phyloP scores from a whole-genome alignment of 2,888 invertebrate species.

The Noctua pronuba region DNA sequence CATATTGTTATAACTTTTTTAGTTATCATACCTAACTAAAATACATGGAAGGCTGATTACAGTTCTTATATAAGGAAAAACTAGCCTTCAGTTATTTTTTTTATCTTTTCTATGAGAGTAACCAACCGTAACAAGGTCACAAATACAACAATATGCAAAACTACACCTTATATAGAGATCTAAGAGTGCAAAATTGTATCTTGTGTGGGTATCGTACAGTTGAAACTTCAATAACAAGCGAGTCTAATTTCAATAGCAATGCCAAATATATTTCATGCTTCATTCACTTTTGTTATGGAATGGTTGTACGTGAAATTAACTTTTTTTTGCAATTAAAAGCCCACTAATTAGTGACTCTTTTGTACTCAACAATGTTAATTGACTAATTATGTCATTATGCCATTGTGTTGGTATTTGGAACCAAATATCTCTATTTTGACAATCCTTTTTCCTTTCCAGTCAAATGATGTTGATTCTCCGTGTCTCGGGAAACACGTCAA shows the following conservation, averaged over 20 bases:
- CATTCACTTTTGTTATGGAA: conserved; percentile 30
- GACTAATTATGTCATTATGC: not conserved
- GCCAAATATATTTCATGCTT: conserved; percentile 32
- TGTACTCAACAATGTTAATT: not conserved
- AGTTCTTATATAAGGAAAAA: conserved; percentile 3
- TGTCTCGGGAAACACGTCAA: too few species aligned
- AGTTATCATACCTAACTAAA: not conserved
- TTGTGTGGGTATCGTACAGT: not conserved
- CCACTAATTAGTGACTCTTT: conserved; percentile 1
- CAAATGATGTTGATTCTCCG: too few species aligned
- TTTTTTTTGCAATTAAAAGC: conserved; percentile 15
- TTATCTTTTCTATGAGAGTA: conserved; percentile 26
- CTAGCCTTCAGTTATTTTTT: conserved; percentile 31
- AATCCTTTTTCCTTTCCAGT: not conserved
- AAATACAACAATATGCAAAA: conserved; percentile 1
- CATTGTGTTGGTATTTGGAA: not conserved
- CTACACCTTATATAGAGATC: not conserved
- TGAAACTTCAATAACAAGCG: conserved; percentile 23
- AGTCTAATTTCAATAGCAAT: conserved; percentile 31
- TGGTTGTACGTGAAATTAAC: conserved; percentile 31
- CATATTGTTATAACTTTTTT: not conserved
- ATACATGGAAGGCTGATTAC: not conserved
- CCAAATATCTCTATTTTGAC: not conserved
- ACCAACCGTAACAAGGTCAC: conserved; percentile 43
- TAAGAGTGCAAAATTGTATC: conserved; percentile 14